Evolutionary conservation across 2,797 vertebrate genomes (phyloP).

Genomic region (Tragopan temminckii): DNA sequence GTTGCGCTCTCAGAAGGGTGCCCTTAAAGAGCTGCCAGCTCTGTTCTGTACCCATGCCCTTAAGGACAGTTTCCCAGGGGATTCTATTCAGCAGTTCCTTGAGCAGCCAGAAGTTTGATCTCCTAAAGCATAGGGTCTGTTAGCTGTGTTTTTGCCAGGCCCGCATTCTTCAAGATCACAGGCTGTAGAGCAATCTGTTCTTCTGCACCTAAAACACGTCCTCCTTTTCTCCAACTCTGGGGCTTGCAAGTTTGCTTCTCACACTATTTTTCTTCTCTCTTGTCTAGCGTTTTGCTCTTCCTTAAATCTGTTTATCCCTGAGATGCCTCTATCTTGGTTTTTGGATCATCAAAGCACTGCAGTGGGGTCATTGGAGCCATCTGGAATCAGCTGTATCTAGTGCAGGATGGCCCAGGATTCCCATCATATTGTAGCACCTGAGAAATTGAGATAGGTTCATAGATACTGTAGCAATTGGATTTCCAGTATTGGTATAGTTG

Average conservation of each 20-base stretch:
- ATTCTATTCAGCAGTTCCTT: too few species aligned
- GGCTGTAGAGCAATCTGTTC: neutral
- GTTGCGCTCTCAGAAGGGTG: too few species aligned
- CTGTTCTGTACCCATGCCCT: too few species aligned
- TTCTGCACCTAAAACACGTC: fast-evolving
- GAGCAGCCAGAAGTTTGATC: too few species aligned
- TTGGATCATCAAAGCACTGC: fast-evolving
- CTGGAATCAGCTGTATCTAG: neutral
- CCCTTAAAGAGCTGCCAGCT: too few species aligned
- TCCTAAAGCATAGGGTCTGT: too few species aligned
- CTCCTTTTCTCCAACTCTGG: neutral
- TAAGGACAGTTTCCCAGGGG: too few species aligned
- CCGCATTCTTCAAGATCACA: too few species aligned
- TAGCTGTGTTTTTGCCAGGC: too few species aligned
- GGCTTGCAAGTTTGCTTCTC: neutral
- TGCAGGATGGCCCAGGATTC: fast-evolving
- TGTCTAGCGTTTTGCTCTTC: neutral
- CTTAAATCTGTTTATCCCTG: fast-evolving
- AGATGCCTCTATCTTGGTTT: fast-evolving
- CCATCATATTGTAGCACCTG: neutral
- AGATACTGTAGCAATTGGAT: neutral
- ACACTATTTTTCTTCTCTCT: neutral
- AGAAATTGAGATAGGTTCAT: neutral
- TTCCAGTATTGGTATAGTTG: neutral
- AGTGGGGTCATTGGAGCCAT: fast-evolving